phyloP scores from a whole-genome alignment of 2,888 invertebrate genomes.

The Eristalis pertinax region DNA sequence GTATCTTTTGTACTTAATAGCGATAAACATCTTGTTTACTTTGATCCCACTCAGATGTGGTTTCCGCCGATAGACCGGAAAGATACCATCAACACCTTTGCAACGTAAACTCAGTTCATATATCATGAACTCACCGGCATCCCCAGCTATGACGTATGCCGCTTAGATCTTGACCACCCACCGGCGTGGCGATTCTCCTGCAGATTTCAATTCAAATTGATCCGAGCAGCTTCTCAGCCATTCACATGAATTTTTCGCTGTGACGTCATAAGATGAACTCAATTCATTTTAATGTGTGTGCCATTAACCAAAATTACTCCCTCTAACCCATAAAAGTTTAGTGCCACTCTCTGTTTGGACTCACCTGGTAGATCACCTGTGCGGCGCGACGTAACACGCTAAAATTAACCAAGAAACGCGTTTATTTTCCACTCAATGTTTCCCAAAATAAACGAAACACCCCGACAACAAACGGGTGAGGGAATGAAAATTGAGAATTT shows the following conservation, averaged over 20 bases:
- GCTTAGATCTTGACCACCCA: slow-evolving; percentile 13
- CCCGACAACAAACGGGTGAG: slow-evolving; percentile 2
- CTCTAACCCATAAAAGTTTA: slow-evolving; percentile 29
- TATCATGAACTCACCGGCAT: slow-evolving; percentile 29
- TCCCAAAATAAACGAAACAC: slow-evolving; percentile 26
- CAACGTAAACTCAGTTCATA: slow-evolving; percentile 25
- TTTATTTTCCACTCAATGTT: slow-evolving; percentile 38
- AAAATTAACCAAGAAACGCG: slow-evolving; percentile 40
- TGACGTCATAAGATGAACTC: slow-evolving; percentile 45
- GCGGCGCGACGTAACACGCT: slow-evolving; percentile 38
- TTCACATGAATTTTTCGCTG: slow-evolving; percentile 11
- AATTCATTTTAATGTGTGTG: slow-evolving; percentile 19
- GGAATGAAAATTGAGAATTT: slow-evolving; percentile 29
- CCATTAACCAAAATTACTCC: slow-evolving; percentile 29
- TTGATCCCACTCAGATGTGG: not conserved
- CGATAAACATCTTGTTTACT: not conserved
- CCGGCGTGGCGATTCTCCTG: not conserved
- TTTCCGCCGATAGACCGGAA: slow-evolving; percentile 12
- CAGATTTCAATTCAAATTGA: slow-evolving; percentile 35
- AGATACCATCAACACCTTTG: slow-evolving; percentile 23
- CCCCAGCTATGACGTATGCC: slow-evolving; percentile 52
- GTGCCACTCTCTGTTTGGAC: slow-evolving; percentile 32
- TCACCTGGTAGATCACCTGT: slow-evolving; percentile 48
- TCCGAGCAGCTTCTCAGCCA: slow-evolving; percentile 11
- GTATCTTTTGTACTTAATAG: not conserved